These are phyloP conservation scores for Acipenser oxyrinchus DNA, from an alignment of 2,797 vertebrate genomes.

Conservation along the genomic window DNA sequence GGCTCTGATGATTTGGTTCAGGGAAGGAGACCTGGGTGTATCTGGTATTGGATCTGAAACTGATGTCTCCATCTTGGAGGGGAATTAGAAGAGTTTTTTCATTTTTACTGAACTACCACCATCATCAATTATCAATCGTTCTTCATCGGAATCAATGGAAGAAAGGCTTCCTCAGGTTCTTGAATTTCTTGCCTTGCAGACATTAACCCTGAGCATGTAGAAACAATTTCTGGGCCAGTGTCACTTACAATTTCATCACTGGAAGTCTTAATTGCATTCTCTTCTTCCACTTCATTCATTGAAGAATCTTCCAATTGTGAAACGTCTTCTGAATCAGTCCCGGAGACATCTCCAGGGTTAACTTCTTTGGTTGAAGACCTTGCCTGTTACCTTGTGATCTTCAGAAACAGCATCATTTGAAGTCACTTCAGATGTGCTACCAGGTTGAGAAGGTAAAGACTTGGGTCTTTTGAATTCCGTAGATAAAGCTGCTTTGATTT, in stretches of 20 bases:
- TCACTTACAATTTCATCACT: too few species aligned
- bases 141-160: slow-evolving; percentile 71
- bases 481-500: slow-evolving; percentile 5
- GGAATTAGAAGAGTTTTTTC: background rate
- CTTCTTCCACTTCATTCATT: too few species aligned
- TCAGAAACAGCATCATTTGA: too few species aligned
- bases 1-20: slow-evolving; percentile 17
- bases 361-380: too few species aligned
- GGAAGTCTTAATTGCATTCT: too few species aligned
- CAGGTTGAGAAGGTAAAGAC: slow-evolving; percentile 3
- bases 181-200: slow-evolving; percentile 17
- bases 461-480: too few species aligned
- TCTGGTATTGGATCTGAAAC: slow-evolving; percentile 12
- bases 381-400: too few species aligned
- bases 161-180: slow-evolving; percentile 9
- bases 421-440: slow-evolving; percentile 2
- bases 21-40: slow-evolving; percentile 30
- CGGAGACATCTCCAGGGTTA: background rate
- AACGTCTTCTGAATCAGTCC: background rate
- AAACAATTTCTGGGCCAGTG: too few species aligned
- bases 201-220: too few species aligned
- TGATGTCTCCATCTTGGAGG: background rate
- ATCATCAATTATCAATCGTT: slow-evolving; percentile 75
- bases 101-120: background rate
- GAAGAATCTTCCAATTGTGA: too few species aligned